Conservation (phyloP, 2,888 invertebrate species). For the Dexiosoma caninum region DNA sequence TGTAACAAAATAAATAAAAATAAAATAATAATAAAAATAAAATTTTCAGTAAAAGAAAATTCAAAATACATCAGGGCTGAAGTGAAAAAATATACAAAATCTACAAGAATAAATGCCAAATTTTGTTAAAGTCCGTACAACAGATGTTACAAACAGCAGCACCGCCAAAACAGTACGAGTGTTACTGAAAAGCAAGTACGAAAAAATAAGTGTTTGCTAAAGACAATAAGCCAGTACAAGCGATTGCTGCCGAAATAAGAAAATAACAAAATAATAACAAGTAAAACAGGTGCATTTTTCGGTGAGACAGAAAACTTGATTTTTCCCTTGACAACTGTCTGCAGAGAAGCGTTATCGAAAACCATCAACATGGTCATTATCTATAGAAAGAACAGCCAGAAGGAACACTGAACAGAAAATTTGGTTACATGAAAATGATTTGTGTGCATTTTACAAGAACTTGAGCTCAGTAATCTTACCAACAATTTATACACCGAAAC, state of each 20-base stretch:
- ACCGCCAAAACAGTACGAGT: neutral
- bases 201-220: neutral
- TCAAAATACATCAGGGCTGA: neutral
- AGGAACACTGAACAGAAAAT: neutral
- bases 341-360: neutral
- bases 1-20: too few relatives aligned
- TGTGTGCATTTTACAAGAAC: neutral
- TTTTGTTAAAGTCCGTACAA: conserved; percentile 23
- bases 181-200: neutral
- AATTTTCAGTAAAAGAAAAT: neutral
- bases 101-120: neutral
- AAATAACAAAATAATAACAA: neutral
- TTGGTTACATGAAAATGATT: neutral
- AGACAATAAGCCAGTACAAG: conserved; percentile 25
- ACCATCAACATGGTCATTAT: neutral
- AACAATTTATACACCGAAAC: too few relatives aligned
- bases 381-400: neutral
- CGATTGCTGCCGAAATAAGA: conserved; percentile 2
- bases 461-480: too few relatives aligned
- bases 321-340: conserved; percentile 48
- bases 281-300: conserved; percentile 50
- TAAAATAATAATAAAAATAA: neutral
- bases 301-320: conserved; percentile 40
- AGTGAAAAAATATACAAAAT: neutral
- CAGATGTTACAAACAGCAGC: conserved; percentile 38